phyloP scores from a whole-genome alignment of 2,888 invertebrate genomes.

The Poecilobothrus nobilitatus region DNA sequence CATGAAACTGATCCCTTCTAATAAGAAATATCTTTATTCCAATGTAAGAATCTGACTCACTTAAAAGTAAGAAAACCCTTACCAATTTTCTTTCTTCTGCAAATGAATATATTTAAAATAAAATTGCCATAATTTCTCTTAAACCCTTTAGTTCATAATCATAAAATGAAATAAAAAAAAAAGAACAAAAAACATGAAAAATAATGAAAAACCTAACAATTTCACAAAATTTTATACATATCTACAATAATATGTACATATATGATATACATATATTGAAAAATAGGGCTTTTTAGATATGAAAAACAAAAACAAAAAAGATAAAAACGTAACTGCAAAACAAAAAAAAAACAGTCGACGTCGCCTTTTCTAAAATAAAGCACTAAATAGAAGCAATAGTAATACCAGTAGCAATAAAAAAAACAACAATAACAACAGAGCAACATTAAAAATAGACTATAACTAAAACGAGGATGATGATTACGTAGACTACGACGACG shows the following conservation, averaged over 20 bases:
- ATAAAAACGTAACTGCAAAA: not conserved
- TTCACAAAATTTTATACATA: too few species aligned
- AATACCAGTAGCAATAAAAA: not conserved
- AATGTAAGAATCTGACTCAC: too few species aligned
- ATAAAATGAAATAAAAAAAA: too few species aligned
- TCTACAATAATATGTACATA: not conserved
- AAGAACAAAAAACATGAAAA: not conserved
- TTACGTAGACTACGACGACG: not conserved
- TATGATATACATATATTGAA: not conserved
- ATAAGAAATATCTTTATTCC: too few species aligned
- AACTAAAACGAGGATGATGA: not conserved
- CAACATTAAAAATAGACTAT: not conserved
- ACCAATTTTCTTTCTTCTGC: too few species aligned
- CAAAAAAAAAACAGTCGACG: not conserved
- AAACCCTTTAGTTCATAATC: too few species aligned
- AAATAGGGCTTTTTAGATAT: not conserved
- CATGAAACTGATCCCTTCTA: too few species aligned
- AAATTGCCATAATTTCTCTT: too few species aligned
- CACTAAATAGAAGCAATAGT: not conserved
- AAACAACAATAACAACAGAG: too few species aligned
- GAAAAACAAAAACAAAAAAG: too few species aligned
- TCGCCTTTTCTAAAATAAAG: not conserved
- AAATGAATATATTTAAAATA: too few species aligned
- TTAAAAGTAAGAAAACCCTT: too few species aligned
- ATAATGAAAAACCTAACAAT: not conserved